Conservation (phyloP, 2,113 vertebrate species). For the Aleadryas rufinucha region DNA sequence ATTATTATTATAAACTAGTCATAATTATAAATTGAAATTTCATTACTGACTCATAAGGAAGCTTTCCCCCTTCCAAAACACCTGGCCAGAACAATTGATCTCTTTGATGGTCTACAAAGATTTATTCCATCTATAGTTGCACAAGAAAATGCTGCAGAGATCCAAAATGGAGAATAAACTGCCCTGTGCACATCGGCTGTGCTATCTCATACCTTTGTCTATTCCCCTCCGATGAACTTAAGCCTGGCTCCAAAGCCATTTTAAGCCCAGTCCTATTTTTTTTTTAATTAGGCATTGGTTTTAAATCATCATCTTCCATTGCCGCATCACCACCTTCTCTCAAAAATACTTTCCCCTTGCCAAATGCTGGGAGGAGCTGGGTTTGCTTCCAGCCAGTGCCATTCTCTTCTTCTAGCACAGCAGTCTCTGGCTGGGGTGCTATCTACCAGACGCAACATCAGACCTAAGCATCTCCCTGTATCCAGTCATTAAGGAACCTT, state of each 20-base stretch:
- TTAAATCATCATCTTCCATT: neutral
- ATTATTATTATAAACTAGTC: conserved; percentile 53
- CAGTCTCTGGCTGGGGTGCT: neutral
- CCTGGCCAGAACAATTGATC: neutral
- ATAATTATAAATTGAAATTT: neutral
- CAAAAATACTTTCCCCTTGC: neutral
- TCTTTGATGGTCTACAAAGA: neutral
- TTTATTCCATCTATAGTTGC: neutral
- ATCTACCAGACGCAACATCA: neutral
- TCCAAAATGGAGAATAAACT: neutral
- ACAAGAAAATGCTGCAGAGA: neutral
- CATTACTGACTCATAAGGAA: neutral
- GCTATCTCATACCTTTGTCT: neutral
- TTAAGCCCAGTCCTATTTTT: neutral
- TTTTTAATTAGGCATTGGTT: neutral
- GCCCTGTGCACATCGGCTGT: rapidly evolving
- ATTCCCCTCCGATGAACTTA: neutral
- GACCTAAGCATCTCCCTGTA: neutral
- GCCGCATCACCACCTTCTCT: neutral
- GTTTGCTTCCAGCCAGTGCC: neutral
- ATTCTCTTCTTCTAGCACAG: neutral
- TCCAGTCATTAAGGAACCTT: neutral
- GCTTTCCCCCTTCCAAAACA: neutral
- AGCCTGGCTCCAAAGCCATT: neutral
- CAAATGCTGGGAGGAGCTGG: neutral